Conservation (phyloP, 2,888 invertebrate species). For the Phaonia tiefii region DNA sequence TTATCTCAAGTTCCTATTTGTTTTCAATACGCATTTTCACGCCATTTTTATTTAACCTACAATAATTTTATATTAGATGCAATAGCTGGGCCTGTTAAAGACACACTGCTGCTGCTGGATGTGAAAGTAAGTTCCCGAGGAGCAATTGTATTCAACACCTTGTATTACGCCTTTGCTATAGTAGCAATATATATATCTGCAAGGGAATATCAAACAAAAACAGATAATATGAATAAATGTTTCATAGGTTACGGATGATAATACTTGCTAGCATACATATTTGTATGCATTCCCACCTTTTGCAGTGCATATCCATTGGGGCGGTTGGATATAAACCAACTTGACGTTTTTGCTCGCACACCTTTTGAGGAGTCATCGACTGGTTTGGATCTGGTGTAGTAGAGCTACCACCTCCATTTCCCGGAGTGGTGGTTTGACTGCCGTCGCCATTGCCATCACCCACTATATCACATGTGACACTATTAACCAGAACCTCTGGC, state of each 20-base stretch:
- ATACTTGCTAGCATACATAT: too few species aligned
- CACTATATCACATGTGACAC: constrained; percentile 73
- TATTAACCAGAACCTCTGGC: constrained; percentile 28
- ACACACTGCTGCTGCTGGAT: constrained; percentile 69
- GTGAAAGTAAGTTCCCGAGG: constrained; percentile 70
- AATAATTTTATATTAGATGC: constrained; percentile 58
- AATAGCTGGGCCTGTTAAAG: constrained; percentile 70
- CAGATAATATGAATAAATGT: not conserved
- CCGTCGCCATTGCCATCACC: constrained; percentile 67
- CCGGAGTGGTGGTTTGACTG: constrained; percentile 21
- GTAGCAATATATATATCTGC: constrained; percentile 75
- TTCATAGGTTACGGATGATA: too few species aligned
- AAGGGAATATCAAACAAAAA: constrained; percentile 50
- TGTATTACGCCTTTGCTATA: constrained; percentile 66
- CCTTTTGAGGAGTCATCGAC: constrained; percentile 68
- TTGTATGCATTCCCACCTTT: constrained; percentile 69
- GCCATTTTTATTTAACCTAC: not conserved
- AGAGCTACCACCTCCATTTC: not conserved
- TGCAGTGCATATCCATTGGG: constrained; percentile 73
- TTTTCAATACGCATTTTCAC: too few species aligned
- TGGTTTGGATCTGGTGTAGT: constrained; percentile 27
- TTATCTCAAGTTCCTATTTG: too few species aligned
- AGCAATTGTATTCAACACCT: constrained; percentile 71
- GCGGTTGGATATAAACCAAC: constrained; percentile 73
- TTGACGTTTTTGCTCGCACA: constrained; percentile 68